Evolutionary conservation across 2,113 vertebrate genomes (phyloP).

Genomic region (Oryzias melastigma): DNA sequence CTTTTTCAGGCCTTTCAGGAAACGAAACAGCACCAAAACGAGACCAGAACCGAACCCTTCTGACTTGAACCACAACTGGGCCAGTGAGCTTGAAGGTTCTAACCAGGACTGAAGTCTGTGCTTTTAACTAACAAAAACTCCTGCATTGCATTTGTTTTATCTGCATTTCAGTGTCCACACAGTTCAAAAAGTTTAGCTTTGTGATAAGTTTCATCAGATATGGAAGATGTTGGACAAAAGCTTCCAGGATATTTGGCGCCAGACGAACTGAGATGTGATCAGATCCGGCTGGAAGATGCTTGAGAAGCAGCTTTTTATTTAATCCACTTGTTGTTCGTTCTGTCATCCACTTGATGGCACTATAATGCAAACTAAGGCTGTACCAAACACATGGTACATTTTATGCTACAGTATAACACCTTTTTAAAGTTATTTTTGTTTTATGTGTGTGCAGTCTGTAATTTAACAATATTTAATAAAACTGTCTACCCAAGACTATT

Average conservation of each 20-base stretch:
- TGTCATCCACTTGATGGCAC: constrained; percentile 36
- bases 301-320: neutral
- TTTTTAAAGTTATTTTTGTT: neutral
- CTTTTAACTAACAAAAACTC: too few species aligned
- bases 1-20: constrained; percentile 62
- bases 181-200: too few species aligned
- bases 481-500: too few species aligned
- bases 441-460: too few species aligned
- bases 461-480: too few species aligned
- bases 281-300: too few species aligned
- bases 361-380: neutral
- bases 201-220: too few species aligned
- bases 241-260: neutral
- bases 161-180: too few species aligned
- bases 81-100: neutral
- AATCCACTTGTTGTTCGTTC: neutral
- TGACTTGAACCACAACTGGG: constrained; percentile 11
- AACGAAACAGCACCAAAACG: constrained; percentile 5
- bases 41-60: constrained; percentile 9
- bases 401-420: neutral
- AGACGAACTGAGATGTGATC: too few species aligned
- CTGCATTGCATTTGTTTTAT: too few species aligned
- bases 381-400: too few species aligned
- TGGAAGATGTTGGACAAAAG: neutral
- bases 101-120: constrained; percentile 9